phyloP scores from a whole-genome alignment of 2,113 vertebrate genomes.

The Anarrhichthys ocellatus region DNA sequence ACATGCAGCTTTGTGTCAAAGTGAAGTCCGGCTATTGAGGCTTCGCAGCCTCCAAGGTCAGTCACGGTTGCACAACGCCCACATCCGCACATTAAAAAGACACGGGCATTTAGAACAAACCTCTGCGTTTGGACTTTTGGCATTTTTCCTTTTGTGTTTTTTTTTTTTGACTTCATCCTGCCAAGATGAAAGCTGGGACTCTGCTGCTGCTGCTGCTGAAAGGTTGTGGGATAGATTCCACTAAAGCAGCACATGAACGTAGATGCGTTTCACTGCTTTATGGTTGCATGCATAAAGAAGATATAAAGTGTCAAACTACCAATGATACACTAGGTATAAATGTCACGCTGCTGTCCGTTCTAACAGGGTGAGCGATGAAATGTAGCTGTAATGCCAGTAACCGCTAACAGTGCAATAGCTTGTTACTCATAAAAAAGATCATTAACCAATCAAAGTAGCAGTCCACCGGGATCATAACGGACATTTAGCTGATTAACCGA shows the following conservation, averaged over 20 bases:
- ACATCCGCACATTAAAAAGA: conserved; percentile 56
- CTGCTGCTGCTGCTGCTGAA: background rate
- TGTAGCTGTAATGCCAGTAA: background rate
- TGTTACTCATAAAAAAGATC: background rate
- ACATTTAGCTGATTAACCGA: background rate
- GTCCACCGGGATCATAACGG: background rate
- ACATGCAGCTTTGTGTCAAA: conserved; percentile 37
- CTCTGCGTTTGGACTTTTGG: conserved; percentile 35
- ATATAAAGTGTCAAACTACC: background rate
- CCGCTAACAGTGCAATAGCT: background rate
- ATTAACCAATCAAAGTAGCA: background rate
- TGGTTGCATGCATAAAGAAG: background rate
- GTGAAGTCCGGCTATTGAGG: conserved; percentile 34
- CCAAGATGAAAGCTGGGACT: conserved; percentile 4
- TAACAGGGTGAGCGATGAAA: background rate
- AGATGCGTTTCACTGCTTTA: background rate
- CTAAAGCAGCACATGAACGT: background rate
- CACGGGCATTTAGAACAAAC: conserved; percentile 40
- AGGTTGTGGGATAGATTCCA: conserved; percentile 16
- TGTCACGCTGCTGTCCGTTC: background rate
- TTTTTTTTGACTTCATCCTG: conserved; percentile 14
- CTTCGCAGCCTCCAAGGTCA: conserved; percentile 41
- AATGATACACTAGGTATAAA: background rate
- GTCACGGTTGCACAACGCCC: conserved; percentile 48
- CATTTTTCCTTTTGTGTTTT: conserved; percentile 35